Evolutionary conservation across 2,797 vertebrate genomes (phyloP).

Genomic region (Pachyuromys duprasi): DNA sequence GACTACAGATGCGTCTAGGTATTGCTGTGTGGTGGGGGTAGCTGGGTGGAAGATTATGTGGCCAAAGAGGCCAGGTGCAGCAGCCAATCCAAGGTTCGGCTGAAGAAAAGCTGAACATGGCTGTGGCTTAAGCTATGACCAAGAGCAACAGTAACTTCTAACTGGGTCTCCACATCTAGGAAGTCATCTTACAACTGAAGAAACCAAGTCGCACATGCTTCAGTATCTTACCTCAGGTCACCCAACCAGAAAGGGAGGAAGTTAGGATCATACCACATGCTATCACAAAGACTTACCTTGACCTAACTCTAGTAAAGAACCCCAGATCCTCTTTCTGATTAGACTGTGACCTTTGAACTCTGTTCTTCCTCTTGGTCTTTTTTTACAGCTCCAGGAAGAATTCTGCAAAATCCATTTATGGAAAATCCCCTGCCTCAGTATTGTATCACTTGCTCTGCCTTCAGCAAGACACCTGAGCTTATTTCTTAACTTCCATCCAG

Average conservation of each 20-base stretch:
- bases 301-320: neutral
- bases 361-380: neutral
- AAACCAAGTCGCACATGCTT: neutral
- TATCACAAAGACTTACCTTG: neutral
- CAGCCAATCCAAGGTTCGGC: accelerated
- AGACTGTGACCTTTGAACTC: neutral
- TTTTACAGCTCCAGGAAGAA: neutral
- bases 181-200: neutral
- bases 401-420: neutral
- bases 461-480: neutral
- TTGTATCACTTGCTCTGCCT: neutral
- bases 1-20: accelerated
- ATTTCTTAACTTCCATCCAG: neutral
- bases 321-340: neutral
- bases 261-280: too few relatives aligned
- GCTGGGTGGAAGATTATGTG: neutral
- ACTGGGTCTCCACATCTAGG: neutral
- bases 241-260: neutral
- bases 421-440: neutral
- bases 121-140: accelerated
- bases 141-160: too few relatives aligned
- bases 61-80: neutral
- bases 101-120: too few relatives aligned
- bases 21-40: accelerated
- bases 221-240: too few relatives aligned